These are phyloP conservation scores for Pseudococcus viburni DNA, from an alignment of 2,888 invertebrate species.

Conservation along the genomic window DNA sequence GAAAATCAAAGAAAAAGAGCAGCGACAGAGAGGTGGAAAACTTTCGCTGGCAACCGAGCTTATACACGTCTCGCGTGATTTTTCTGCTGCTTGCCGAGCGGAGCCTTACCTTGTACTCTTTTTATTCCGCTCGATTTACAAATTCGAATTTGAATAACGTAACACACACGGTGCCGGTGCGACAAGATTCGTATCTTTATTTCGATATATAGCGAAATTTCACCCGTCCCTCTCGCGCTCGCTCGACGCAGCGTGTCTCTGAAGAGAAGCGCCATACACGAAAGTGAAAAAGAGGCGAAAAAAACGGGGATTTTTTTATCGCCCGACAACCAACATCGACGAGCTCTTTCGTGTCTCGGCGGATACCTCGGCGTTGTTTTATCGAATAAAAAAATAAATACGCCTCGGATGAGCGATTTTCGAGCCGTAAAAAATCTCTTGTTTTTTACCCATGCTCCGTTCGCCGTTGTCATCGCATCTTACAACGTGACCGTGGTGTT, in stretches of 20 bases:
- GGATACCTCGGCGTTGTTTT: not conserved
- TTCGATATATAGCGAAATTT: not conserved
- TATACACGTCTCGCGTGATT: constrained; percentile 17
- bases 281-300: not conserved
- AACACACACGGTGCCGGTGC: constrained; percentile 12
- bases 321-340: not conserved
- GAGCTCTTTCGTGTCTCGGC: not conserved
- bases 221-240: not conserved
- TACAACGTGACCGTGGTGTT: not conserved
- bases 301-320: not conserved
- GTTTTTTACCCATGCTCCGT: not conserved
- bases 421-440: not conserved
- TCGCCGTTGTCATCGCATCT: not conserved
- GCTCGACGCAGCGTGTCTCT: not conserved
- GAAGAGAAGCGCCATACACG: not conserved
- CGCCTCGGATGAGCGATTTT: not conserved
- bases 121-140: constrained; percentile 44
- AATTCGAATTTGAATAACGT: constrained; percentile 47
- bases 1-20: constrained; percentile 4
- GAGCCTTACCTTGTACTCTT: constrained; percentile 27
- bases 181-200: not conserved
- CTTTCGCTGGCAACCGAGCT: not conserved
- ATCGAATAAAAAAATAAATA: constrained; percentile 4
- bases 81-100: not conserved
- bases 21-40: not conserved